Base-by-base conservation (phyloP, 2,888 invertebrate genomes). In the Tipula lateralis region DNA sequence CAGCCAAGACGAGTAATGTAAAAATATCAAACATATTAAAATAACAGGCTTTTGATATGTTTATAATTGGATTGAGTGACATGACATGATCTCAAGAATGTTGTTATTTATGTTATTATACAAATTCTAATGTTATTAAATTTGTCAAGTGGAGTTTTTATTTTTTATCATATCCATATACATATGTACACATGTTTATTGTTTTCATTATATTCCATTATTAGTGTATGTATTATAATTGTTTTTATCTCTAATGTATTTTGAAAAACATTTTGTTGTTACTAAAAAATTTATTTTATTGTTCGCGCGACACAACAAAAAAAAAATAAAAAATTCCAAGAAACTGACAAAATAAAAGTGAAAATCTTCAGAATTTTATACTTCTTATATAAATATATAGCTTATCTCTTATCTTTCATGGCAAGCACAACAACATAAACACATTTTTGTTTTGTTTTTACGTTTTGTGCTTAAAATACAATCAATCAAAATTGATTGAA, bases 401-500 rank as follows among this genome's bases (percentile, higher is more conserved):
- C 12, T 50, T 16, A 50, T 16, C 5, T 50, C 66, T 66, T 66
- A 66, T 66, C 66, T 66, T 12, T 16, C 44, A 19, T 7, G 24
- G 24, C 19, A 24, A 9, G 1, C 24, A 66, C 9, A 66, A 66
- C 66, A 24, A 24, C 66, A 66, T 24, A 9, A 7, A 66, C 19
- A 19, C 7, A 12, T 39, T 39, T 66, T 19, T 66, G 19, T 66
- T 7, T 66, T 66, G 66, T 24, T 19, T 66, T 24, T 66, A 66
- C 9, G 24, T 24, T 66, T 9, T 66, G 24, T 24, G 66, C 66
- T 24, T 66, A 66, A 24, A 66, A 66, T 66, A 66, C 6, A 24
- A 66, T 66, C 66, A 66, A 66, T 66, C 66, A 66, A 66, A 66
- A 66, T 66, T 66, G 66, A 66, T 66, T 19, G 66, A 24, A 66